These are phyloP conservation scores for Epicampocera succincta DNA, from an alignment of 2,888 invertebrate genomes.

Conservation along the genomic window DNA sequence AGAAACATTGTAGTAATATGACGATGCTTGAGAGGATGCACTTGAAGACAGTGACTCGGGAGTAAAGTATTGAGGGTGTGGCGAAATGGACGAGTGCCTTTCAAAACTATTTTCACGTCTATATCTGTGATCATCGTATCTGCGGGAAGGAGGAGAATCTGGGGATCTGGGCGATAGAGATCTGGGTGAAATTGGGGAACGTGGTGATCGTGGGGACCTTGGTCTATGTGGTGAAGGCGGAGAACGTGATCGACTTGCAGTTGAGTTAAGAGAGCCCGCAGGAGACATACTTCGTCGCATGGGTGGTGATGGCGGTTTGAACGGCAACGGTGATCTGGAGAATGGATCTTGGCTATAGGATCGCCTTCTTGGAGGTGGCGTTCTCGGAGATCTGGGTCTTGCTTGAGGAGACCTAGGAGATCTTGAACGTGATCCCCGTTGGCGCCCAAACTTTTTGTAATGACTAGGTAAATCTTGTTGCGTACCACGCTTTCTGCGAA, in stretches of 20 bases:
- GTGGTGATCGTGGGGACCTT: slow-evolving; percentile 65
- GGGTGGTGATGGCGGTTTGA: slow-evolving; percentile 80
- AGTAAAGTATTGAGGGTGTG: slow-evolving; percentile 72
- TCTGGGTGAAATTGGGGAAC: slow-evolving; percentile 60
- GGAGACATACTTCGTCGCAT: slow-evolving; percentile 77
- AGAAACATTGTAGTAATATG: slow-evolving; percentile 78
- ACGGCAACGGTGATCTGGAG: slow-evolving; percentile 78
- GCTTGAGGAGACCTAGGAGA: slow-evolving; percentile 68
- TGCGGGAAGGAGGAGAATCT: slow-evolving; percentile 50
- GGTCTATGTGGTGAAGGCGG: slow-evolving; percentile 64
- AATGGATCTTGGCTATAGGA: slow-evolving; percentile 77
- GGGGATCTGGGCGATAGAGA: slow-evolving; percentile 68
- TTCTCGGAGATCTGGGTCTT: slow-evolving; percentile 73
- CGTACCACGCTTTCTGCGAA: slow-evolving; percentile 71
- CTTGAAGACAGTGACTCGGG: slow-evolving; percentile 65
- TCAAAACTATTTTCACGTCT: slow-evolving; percentile 69
- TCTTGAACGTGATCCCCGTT: slow-evolving; percentile 65
- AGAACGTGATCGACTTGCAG: slow-evolving; percentile 51
- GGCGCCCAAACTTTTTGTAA: slow-evolving; percentile 72
- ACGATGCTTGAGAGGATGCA: slow-evolving; percentile 68
- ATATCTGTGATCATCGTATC: slow-evolving; percentile 69
- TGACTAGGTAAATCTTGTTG: slow-evolving; percentile 66
- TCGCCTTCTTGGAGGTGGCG: slow-evolving; percentile 73
- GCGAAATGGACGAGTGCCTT: slow-evolving; percentile 68
- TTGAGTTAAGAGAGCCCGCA: slow-evolving; percentile 36